Evolutionary conservation across 1,140 invertebrate genomes (phyloP).

Genomic region (Dermatophagoides farinae): DNA sequence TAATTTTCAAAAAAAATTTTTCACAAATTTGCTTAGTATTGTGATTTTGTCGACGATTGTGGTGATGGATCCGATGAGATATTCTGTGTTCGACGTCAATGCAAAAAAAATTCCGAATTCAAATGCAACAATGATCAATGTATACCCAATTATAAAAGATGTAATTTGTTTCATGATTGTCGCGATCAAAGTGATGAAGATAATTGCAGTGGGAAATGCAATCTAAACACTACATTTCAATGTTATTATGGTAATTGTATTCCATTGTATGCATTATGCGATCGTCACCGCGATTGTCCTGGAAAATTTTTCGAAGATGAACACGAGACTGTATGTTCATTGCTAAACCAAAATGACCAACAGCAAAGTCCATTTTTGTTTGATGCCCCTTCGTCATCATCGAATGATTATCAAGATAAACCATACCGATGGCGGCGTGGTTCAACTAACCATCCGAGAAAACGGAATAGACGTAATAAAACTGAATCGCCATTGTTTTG

Average conservation of each 20-base stretch:
- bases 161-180: conserved; percentile 19
- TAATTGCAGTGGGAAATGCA: conserved; percentile 14
- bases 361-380: neutral
- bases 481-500: too few relatives aligned
- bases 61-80: conserved; percentile 24
- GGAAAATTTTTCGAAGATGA: conserved; percentile 24
- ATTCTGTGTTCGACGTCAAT: conserved; percentile 20
- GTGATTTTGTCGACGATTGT: conserved; percentile 24
- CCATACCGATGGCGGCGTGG: neutral
- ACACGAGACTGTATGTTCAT: conserved; percentile 17
- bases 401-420: neutral
- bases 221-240: conserved; percentile 21
- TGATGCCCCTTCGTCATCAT: neutral
- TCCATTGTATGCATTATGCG: conserved; percentile 21
- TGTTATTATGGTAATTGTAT: conserved; percentile 23
- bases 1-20: neutral
- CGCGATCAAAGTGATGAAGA: conserved; percentile 15
- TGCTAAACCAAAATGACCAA: neutral
- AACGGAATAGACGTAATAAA: neutral
- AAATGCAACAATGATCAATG: conserved; percentile 21
- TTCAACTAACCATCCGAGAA: neutral
- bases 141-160: conserved; percentile 17
- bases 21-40: conserved; percentile 14
- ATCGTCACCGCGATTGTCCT: conserved; percentile 21
- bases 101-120: conserved; percentile 17